Conservation (phyloP, 2,888 invertebrate species). For the Drosophila leonis region DNA sequence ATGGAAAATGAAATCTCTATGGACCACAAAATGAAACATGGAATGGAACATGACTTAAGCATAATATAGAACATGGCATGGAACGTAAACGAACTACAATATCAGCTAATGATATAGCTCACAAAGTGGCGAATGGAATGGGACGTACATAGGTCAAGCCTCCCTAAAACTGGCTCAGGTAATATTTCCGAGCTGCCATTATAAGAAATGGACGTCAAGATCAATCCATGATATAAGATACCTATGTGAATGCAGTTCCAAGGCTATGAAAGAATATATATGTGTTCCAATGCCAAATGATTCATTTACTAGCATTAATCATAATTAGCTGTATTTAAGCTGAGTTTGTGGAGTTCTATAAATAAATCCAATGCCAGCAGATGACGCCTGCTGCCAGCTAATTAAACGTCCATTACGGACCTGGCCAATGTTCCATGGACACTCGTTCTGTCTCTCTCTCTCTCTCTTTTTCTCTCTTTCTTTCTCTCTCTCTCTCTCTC, state of each 20-base stretch:
- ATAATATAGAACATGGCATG: background rate
- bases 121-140: background rate
- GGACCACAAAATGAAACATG: background rate
- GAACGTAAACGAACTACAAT: background rate
- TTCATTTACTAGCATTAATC: background rate
- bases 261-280: no score
- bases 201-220: background rate
- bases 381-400: constrained; percentile 30
- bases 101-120: no score
- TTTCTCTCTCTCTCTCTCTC: constrained; percentile 1
- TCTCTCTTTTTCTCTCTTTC: background rate
- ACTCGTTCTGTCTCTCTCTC: background rate
- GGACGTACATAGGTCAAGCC: no score
- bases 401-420: constrained; percentile 7
- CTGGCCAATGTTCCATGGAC: constrained; percentile 24
- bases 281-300: background rate
- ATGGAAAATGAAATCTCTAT: background rate
- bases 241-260: background rate
- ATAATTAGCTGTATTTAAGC: background rate
- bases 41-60: background rate
- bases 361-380: constrained; percentile 12
- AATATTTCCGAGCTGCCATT: background rate
- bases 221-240: background rate
- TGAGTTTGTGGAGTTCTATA: constrained; percentile 4
- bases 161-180: background rate